Base-by-base conservation (phyloP, 2,797 vertebrate species). In the Anabas testudineus region DNA sequence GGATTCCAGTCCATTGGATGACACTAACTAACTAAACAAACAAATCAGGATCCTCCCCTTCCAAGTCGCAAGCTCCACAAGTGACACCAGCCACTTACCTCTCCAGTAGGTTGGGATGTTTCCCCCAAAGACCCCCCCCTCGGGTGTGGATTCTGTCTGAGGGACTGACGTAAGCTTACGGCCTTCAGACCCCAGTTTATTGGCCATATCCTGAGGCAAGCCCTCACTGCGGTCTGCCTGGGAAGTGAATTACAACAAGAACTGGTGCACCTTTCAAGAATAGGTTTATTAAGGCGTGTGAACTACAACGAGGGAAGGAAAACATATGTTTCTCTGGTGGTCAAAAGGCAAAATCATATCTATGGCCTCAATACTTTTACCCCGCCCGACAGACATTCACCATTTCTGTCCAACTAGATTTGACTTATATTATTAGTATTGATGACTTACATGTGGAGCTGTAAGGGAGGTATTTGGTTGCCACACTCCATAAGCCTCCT, bases 401-500 rank as follows among this genome's bases (percentile, higher is more conserved):
- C 18, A 16, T n/a, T n/a, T n/a, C n/a, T n/a, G n/a, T n/a, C n/a
- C n/a, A 39, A 39, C 36, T 34, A 34, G 4, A 14, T 13, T 13
- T 12, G 34, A 42, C 15, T 43, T 43, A 12, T 28, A 36, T 52
- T 15, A 60, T 42, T 8, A 16, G 8, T 34, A 30, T 13, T 24
- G 10, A 14, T 12, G n/a, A 64, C 92, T 83, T 94, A 99, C 98
- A 3, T 98, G 96, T 24, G 97, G 97, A 47, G 97, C 95, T 6
- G 96, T 95, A 7, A 99, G 94, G n/a, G 48, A 98, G 94, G 83
- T 97, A 98, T 70, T 95, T 94, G 75, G 97, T 99, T 76, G n/a
- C 96, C 97, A 88, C 97, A 98, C 58, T 97, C n/a, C 96, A 1
- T 99, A 99, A 0, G 98, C 98, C 74, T 99, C 98, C 85, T 97